Conservation (phyloP, 53 echinoderm and acorn worm species). For the Hippasteria phrygiana region DNA sequence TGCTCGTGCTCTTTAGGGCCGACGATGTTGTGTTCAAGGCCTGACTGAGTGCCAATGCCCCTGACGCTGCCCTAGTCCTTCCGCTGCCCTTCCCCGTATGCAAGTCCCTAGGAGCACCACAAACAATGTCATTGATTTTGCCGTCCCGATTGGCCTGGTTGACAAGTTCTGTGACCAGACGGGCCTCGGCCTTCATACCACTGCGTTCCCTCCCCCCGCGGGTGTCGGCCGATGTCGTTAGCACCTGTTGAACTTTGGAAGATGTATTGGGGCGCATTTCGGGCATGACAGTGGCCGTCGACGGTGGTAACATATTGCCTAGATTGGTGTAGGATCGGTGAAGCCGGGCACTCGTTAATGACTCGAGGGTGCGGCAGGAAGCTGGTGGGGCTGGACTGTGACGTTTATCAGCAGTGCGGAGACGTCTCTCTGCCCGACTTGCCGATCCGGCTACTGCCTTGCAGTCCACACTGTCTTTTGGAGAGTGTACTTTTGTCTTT, state of each 20-base stretch:
- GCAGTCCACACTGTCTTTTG: slow-evolving; percentile 5
- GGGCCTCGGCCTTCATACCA: slow-evolving; percentile 85
- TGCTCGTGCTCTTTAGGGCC: slow-evolving; percentile 72
- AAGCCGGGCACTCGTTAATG: slow-evolving; percentile 71
- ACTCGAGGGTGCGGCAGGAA: slow-evolving; percentile 75
- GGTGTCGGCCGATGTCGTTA: slow-evolving; percentile 55
- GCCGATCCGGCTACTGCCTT: background rate
- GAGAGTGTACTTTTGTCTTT: background rate
- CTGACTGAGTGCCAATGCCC: slow-evolving; percentile 79
- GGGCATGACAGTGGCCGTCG: slow-evolving; percentile 64
- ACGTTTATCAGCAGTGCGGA: slow-evolving; percentile 30
- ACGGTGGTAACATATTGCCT: slow-evolving; percentile 74
- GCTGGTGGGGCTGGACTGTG: slow-evolving; percentile 82
- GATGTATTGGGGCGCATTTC: slow-evolving; percentile 80
- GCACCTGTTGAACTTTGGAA: slow-evolving; percentile 71
- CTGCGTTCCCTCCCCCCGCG: slow-evolving; percentile 48
- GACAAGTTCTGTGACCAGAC: slow-evolving; percentile 93
- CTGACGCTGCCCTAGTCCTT: slow-evolving; percentile 78
- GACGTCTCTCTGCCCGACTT: slow-evolving; percentile 1
- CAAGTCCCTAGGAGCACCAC: slow-evolving; percentile 78
- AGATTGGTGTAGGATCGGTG: slow-evolving; percentile 81
- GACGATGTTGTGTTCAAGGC: slow-evolving; percentile 81
- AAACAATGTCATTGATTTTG: slow-evolving; percentile 93
- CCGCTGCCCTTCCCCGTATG: slow-evolving; percentile 81
- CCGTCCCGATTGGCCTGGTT: slow-evolving; percentile 96